phyloP scores from a whole-genome alignment of 2,888 invertebrate species.

The Steinernema carpocapsae region DNA sequence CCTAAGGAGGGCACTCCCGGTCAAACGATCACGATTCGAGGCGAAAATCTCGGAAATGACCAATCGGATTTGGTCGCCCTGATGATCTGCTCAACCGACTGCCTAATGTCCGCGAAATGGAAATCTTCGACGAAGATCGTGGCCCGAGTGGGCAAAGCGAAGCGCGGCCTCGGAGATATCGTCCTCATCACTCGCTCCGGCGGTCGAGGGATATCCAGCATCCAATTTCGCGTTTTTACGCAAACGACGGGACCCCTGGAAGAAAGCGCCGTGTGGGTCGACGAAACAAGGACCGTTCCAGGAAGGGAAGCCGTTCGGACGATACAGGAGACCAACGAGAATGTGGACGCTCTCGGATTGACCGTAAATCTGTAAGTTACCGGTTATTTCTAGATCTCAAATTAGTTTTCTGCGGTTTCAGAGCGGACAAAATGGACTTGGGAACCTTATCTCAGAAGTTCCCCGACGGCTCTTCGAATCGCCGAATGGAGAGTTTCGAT shows the following conservation, averaged over 20 bases:
- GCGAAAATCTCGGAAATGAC: slow-evolving; percentile 89
- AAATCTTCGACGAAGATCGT: slow-evolving; percentile 94
- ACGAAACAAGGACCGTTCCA: slow-evolving; percentile 79
- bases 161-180: slow-evolving; percentile 84
- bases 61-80: slow-evolving; percentile 82
- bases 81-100: slow-evolving; percentile 93
- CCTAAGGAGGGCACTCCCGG: slow-evolving; percentile 89
- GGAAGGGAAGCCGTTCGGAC: slow-evolving; percentile 61
- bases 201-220: slow-evolving; percentile 76
- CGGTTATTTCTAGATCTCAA: background rate
- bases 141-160: slow-evolving; percentile 89
- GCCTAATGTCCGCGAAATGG: slow-evolving; percentile 88
- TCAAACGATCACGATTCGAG: slow-evolving; percentile 76
- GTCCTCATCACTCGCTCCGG: slow-evolving; percentile 85
- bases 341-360: slow-evolving; percentile 62
- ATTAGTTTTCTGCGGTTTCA: slow-evolving; percentile 39
- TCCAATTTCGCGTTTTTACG: slow-evolving; percentile 75
- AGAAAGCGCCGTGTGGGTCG: slow-evolving; percentile 97
- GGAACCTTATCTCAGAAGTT: slow-evolving; percentile 76
- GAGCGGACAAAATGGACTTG: slow-evolving; percentile 41
- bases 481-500: slow-evolving; percentile 89
- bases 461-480: slow-evolving; percentile 86
- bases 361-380: slow-evolving; percentile 50
- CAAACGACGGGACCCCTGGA: slow-evolving; percentile 79
- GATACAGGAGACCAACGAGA: slow-evolving; percentile 56